These are phyloP conservation scores for Standfussiana lucernea DNA, from an alignment of 2,888 invertebrate genomes.

Conservation along the genomic window DNA sequence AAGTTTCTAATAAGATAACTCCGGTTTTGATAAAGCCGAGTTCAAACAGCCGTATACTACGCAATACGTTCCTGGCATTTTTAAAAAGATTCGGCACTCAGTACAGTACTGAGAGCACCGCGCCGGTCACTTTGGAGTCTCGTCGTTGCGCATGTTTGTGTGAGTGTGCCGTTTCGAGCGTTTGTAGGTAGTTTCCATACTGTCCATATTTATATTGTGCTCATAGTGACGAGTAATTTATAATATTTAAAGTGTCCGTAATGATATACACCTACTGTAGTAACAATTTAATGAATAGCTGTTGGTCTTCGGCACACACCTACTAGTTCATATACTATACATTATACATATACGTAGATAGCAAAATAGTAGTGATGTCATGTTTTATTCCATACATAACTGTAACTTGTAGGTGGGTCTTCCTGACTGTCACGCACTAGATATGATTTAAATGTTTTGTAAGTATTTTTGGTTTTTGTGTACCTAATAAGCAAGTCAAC, in stretches of 20 bases:
- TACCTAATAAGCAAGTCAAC: not conserved
- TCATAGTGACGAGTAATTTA: not conserved
- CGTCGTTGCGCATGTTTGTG: too few relatives aligned
- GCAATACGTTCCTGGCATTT: too few relatives aligned
- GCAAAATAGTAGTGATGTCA: slow-evolving; percentile 8
- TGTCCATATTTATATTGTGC: too few relatives aligned
- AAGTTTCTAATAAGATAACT: too few relatives aligned
- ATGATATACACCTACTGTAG: not conserved
- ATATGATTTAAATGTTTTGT: not conserved
- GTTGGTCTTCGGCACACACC: not conserved
- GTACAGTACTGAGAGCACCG: too few relatives aligned
- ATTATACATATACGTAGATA: not conserved
- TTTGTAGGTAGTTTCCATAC: too few relatives aligned
- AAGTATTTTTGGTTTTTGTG: not conserved
- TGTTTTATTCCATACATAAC: not conserved
- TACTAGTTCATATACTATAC: not conserved
- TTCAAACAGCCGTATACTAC: too few relatives aligned
- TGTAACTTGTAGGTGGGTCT: not conserved
- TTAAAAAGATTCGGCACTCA: too few relatives aligned
- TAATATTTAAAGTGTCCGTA: not conserved
- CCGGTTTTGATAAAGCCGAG: too few relatives aligned
- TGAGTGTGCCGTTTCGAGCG: too few relatives aligned
- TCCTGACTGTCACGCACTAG: not conserved
- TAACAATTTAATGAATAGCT: not conserved
- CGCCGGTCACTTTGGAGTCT: too few relatives aligned